Evolutionary conservation across 1,140 invertebrate species (phyloP), one percentile per base, ranked within the genome.

Genomic region (Drosophila erecta): DNA sequence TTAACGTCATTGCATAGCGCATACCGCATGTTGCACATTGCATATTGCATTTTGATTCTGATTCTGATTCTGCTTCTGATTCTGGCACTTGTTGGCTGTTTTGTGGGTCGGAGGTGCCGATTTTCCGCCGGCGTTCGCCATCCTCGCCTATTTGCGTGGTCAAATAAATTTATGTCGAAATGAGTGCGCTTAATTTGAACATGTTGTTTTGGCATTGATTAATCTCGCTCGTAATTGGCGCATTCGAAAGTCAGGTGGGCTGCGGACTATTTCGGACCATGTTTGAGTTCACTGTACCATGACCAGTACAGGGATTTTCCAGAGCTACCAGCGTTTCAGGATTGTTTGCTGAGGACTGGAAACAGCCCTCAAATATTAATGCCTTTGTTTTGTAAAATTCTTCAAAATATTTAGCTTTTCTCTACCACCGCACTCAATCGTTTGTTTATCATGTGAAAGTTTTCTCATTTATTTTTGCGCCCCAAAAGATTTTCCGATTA

Each of bases 201-300:
- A 81, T 87, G 79, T 86, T 86, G 60, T 86, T 75, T 50, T 87
- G 83, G 83, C 83, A 86, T 86, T 86, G 83, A 86, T 86, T 86
- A 86, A 86, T 86, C 75, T 86, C 75, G 47, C 84, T 83, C 83
- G 70, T 86, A 86, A 89, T 87, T 76, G 58, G 44, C 64, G 40
- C 62, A 79, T 38, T 47, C 54, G 46, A 46, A 17, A 33, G 61
- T 66, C 74, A 78, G 79, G 72, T 64, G 70, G 76, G 37, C 22
- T 41, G 12, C 22, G 7, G 11, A 15, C 10, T 14, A 10, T 6
- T 15, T 22, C 17, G 17, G 17, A 17, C 17, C 2, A 27, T 15
- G 24, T n/a, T 47, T 35, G 62, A 30, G 40, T 2, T 37, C 33
- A 69, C 66, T 55, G 66, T 69, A 11, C 33, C 24, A 22, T 17